Evolutionary conservation across 2,113 vertebrate genomes (phyloP).

Genomic region (pig (Sus scrofa)): T2T-Sscrofa CM000812.6:155672001-155672500

Average conservation of each 20-base stretch:
- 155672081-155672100: not conserved
- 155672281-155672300: not conserved
- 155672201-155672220: not conserved
- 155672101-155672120: not conserved
- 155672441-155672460: not conserved
- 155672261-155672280: not conserved
- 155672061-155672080: not conserved
- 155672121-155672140: too few species aligned
- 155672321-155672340: not conserved
- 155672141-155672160: not conserved
- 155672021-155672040: not conserved
- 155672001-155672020: not conserved
- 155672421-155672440: not conserved
- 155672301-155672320: not conserved
- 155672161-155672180: not conserved
- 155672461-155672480: not conserved
- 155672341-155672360: not conserved
- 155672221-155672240: not conserved
- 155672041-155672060: not conserved
- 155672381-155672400: not conserved
- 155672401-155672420: not conserved
- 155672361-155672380: not conserved
- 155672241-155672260: not conserved
- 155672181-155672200: not conserved
- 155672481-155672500: fast-evolving